phyloP scores from a whole-genome alignment of 2,113 vertebrate species.

The Gopherus evgoodei region DNA sequence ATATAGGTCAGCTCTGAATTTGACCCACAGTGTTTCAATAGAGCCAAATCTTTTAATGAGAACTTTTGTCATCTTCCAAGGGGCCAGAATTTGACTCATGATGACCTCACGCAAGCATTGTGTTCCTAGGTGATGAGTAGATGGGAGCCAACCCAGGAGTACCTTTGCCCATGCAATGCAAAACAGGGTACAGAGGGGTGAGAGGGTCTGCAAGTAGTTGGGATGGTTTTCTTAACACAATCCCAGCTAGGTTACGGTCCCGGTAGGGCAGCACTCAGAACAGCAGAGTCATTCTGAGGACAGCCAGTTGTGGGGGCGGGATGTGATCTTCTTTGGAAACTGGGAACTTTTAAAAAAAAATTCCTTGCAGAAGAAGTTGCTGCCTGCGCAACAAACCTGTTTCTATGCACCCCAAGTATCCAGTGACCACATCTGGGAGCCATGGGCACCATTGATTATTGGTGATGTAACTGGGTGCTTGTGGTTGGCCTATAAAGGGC shows the following conservation, averaged over 20 bases:
- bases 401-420: slow-evolving; percentile 29
- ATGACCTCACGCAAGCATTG: neutral
- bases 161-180: neutral
- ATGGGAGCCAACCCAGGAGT: neutral
- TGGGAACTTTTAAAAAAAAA: neutral
- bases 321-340: slow-evolving; percentile 34
- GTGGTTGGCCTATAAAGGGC: neutral
- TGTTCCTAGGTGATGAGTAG: neutral
- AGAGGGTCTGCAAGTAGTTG: neutral
- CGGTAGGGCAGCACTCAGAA: neutral
- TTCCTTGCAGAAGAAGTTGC: neutral
- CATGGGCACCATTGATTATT: neutral
- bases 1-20: neutral
- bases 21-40: neutral
- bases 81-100: neutral
- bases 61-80: neutral
- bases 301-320: neutral
- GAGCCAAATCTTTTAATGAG: neutral
- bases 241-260: neutral
- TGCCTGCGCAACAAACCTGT: neutral
- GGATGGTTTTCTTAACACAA: neutral
- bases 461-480: neutral
- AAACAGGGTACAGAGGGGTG: neutral
- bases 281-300: neutral
- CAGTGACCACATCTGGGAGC: neutral